These are phyloP conservation scores for Columba guinea DNA, from an alignment of 2,797 vertebrate species.

Conservation along the genomic window DNA sequence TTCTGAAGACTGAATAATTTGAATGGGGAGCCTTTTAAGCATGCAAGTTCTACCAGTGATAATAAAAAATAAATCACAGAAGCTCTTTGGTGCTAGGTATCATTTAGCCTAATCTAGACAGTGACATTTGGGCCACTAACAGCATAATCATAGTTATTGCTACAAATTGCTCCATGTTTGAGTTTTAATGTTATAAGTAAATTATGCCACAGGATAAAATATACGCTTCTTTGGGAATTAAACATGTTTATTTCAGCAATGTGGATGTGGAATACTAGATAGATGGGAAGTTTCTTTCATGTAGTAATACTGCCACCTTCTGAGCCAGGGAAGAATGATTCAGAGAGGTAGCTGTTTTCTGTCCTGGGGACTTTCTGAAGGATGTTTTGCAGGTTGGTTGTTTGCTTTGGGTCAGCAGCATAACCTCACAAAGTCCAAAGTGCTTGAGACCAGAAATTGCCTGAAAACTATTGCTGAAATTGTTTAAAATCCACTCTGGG, in stretches of 20 bases:
- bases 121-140: conserved; percentile 79
- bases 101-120: conserved; percentile 78
- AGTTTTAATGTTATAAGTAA: conserved; percentile 84
- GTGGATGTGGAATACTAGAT: conserved; percentile 21
- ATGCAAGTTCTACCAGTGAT: conserved; percentile 70
- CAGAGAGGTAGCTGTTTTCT: neutral
- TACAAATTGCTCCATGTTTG: conserved; percentile 82
- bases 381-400: conserved; percentile 51
- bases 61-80: conserved; percentile 78
- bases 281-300: conserved; percentile 71
- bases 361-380: conserved; percentile 6
- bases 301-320: conserved; percentile 94
- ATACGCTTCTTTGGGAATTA: conserved; percentile 81
- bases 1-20: conserved; percentile 62
- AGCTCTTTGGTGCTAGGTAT: conserved; percentile 75
- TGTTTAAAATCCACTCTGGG: conserved; percentile 27
- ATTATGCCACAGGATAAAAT: conserved; percentile 82
- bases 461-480: conserved; percentile 52
- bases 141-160: conserved; percentile 81
- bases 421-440: conserved; percentile 46
- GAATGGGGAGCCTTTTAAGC: conserved; percentile 66
- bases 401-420: conserved; percentile 43
- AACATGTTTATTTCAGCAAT: conserved; percentile 80
- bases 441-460: conserved; percentile 15
- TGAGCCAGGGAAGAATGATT: conserved; percentile 79